phyloP scores from a whole-genome alignment of 2,888 invertebrate species.

The Lepidocyrtoides sp. region DNA sequence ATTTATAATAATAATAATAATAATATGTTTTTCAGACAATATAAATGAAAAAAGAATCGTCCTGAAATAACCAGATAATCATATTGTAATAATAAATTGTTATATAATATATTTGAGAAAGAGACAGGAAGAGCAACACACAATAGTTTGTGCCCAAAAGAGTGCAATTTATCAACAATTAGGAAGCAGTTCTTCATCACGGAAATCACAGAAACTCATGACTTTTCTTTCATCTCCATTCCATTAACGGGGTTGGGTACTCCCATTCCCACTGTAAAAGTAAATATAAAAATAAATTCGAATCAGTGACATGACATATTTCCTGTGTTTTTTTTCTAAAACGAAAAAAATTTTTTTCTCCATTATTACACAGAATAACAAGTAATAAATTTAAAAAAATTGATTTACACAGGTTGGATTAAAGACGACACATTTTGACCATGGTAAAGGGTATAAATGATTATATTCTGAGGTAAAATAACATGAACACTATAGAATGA shows the following conservation, averaged over 20 bases:
- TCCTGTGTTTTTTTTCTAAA: background rate
- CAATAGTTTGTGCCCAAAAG: conserved; percentile 84
- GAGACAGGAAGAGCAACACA: conserved; percentile 83
- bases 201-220: conserved; percentile 85
- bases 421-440: background rate
- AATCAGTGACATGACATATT: background rate
- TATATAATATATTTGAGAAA: conserved; percentile 68
- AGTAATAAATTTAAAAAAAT: too few species aligned
- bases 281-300: conserved; percentile 54
- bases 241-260: conserved; percentile 84
- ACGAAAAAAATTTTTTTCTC: background rate
- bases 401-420: background rate
- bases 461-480: background rate
- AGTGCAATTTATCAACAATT: conserved; percentile 82
- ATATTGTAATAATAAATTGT: conserved; percentile 13
- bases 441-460: background rate
- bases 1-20: background rate
- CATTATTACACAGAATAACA: background rate
- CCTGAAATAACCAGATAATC: conserved; percentile 4
- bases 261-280: conserved; percentile 80
- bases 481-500: background rate
- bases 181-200: conserved; percentile 85
- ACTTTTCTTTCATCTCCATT: conserved; percentile 85
- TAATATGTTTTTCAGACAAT: conserved; percentile 16
- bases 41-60: background rate